A percentile compares a stretch with the other conserved stretches of the same genome.
Conservation (phyloP, 23 tunicate genomes). For the Ciona savignyi region DNA sequence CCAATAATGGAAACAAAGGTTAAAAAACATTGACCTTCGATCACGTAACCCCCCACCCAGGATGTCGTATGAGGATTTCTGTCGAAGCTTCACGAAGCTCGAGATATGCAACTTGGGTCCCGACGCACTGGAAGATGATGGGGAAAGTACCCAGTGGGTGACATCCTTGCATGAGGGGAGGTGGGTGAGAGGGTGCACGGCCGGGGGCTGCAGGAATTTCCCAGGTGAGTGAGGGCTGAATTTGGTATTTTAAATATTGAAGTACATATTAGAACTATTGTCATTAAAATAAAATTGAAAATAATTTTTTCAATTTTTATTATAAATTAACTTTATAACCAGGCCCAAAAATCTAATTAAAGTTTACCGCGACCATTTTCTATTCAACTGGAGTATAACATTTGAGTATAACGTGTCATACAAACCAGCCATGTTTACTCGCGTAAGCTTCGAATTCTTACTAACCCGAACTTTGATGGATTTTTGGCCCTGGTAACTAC, state of each 20-base stretch:
- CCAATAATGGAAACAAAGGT: no score
- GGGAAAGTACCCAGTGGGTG: constrained; percentile 72
- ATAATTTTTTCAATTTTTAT: not conserved
- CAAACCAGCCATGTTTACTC: no score
- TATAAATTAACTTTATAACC: no score
- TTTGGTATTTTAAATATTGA: not conserved
- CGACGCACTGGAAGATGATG: constrained; percentile 89
- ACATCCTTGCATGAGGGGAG: constrained; percentile 86
- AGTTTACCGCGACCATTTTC: no score
- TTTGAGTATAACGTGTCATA: no score
- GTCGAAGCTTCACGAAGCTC: constrained; percentile 57
- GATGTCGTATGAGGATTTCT: constrained; percentile 84
- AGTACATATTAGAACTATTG: not conserved
- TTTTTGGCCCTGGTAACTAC: no score
- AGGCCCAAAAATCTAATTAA: no score
- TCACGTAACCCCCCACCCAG: no score
- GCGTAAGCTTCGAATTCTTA: no score
- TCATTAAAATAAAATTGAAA: not conserved
- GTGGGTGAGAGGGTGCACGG: constrained; percentile 95
- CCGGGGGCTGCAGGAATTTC: constrained; percentile 99
- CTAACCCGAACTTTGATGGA: no score
- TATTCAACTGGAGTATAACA: no score
- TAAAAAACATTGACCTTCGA: not conserved
- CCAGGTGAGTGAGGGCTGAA: constrained; percentile 43
- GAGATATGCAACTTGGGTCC: constrained; percentile 98